Evolutionary conservation across 1,140 invertebrate genomes (phyloP), one percentile per base, ranked within the genome.

Genomic region (Cydia pomonella): DNA sequence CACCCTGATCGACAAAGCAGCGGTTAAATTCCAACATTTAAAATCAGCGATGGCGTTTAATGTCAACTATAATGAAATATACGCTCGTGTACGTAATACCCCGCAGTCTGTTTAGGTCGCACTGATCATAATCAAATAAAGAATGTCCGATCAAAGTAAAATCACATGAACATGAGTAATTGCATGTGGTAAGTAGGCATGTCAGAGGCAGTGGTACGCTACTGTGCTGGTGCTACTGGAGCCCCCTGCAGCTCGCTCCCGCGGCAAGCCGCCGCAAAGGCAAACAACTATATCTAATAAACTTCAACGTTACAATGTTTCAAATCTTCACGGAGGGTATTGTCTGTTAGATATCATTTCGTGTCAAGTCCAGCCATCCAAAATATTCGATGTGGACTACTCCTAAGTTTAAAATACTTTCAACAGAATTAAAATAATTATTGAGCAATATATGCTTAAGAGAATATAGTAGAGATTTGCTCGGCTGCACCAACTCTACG

Each of bases 401-500:
- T 23, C 80, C 84, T 91, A 89, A 88, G 78, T 89, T 90, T 89
- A 90, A 90, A 89, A 90, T 89, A 89, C 88, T 87, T 87, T 88
- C 87, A 92, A 92, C 87, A 90, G 87, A 92, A 91, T 90, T 88
- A 90, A 90, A 50, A 38, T 73, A 47, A 92, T 87, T 86, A 91
- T 92, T 92, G 91, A 92, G 91, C 91, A 92, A 92, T 90, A 91
- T 91, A 91, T 91, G 88, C 88, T 75, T 92, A 90, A 86, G 85
- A 91, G 88, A 92, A 92, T 92, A 92, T 88, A 88, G 84, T 91
- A 92, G 89, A 92, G 88, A 90, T 89, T 92, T 91, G 88, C 89
- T 91, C 89, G 84, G 89, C 87, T 92, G 91, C 91, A 91, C 91
- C 89, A 89, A 91, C 86, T 87, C 88, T 91, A 91, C 88, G 81